Evolutionary conservation across 2,113 vertebrate genomes (phyloP).

Genomic region (Fukomys damarensis): DNA sequence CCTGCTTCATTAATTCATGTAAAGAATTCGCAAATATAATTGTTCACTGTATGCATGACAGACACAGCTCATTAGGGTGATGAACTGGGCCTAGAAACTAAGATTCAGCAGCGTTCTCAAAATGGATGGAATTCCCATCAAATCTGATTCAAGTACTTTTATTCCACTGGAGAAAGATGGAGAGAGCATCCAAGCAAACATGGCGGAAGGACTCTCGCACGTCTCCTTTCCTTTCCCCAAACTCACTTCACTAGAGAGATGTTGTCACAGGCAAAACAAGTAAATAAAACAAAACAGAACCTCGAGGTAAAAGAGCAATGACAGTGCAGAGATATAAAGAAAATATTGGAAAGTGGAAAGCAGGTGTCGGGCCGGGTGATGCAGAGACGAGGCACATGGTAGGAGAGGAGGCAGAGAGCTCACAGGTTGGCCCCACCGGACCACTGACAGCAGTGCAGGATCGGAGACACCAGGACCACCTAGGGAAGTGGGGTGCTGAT

Average conservation of each 20-base stretch:
- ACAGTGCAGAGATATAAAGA: background rate
- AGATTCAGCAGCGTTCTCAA: background rate
- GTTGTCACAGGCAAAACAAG: background rate
- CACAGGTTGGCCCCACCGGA: background rate
- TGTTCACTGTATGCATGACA: background rate
- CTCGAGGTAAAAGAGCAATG: background rate
- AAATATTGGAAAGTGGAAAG: background rate
- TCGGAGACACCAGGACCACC: background rate
- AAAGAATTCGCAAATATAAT: background rate
- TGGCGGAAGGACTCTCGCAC: background rate
- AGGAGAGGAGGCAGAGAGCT: background rate
- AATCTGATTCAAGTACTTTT: background rate
- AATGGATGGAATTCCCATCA: background rate
- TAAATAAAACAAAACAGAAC: background rate
- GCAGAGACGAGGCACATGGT: background rate
- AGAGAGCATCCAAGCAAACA: background rate
- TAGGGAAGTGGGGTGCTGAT: background rate
- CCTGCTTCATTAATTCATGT: background rate
- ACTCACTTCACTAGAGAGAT: background rate
- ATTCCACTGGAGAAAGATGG: background rate
- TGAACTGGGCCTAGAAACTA: background rate
- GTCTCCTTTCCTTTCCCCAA: background rate
- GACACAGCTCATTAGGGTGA: background rate
- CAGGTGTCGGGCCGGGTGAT: background rate
- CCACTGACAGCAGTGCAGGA: background rate